phyloP scores from a whole-genome alignment of 2,888 invertebrate species.

The Villa cingulata region DNA sequence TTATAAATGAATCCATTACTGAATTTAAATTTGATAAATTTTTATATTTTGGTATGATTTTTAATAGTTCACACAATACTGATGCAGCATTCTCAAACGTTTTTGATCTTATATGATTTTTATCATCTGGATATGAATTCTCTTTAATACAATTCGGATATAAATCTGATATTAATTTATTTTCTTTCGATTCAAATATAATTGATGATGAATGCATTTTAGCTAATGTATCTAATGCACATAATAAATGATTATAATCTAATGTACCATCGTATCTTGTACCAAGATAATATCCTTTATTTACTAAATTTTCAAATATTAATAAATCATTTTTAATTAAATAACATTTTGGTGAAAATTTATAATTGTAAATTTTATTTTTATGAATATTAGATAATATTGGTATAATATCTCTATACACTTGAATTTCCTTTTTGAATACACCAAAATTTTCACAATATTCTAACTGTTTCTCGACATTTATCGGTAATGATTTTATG shows the following conservation, averaged over 20 bases:
- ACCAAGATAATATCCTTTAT: slow-evolving; percentile 26
- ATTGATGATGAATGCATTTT: slow-evolving; percentile 36
- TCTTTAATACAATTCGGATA: slow-evolving; percentile 28
- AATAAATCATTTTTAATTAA: slow-evolving; percentile 30
- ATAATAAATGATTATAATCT: slow-evolving; percentile 32
- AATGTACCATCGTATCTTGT: slow-evolving; percentile 25
- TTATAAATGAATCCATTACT: slow-evolving; percentile 22
- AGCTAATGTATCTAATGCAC: slow-evolving; percentile 32
- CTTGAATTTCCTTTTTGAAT: slow-evolving; percentile 38
- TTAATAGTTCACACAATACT: slow-evolving; percentile 26
- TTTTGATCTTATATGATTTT: slow-evolving; percentile 20
- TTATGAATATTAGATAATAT: slow-evolving; percentile 25
- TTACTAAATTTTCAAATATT: slow-evolving; percentile 36
- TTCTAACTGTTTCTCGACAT: slow-evolving; percentile 37
- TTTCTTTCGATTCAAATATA: slow-evolving; percentile 28
- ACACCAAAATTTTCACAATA: slow-evolving; percentile 38
- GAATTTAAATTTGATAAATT: slow-evolving; percentile 16
- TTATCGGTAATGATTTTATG: slow-evolving; percentile 44
- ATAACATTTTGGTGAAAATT: slow-evolving; percentile 34
- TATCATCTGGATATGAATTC: slow-evolving; percentile 28
- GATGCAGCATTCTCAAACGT: slow-evolving; percentile 24
- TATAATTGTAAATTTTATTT: slow-evolving; percentile 11
- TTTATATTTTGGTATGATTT: slow-evolving; percentile 27
- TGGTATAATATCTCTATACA: slow-evolving; percentile 37
- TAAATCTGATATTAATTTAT: slow-evolving; percentile 19